Base-by-base conservation (phyloP, 2,113 vertebrate species). In the Petaurus breviceps region DNA sequence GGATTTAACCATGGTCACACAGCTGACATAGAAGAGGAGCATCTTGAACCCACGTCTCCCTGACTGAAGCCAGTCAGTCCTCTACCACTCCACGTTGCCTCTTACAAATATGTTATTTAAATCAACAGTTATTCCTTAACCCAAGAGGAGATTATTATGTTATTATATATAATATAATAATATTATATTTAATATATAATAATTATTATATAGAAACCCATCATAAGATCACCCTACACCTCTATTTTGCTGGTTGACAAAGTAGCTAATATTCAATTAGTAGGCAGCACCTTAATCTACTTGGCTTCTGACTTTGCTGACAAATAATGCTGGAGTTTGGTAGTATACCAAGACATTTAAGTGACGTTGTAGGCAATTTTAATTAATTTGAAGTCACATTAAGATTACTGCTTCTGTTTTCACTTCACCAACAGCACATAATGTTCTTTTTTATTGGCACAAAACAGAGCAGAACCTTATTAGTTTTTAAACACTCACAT, bases 231-330 rank as follows among this genome's bases (percentile, higher is more conserved):
- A 94, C 77, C 57, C 93, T 93, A 77, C 8, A 92, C 89, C n/a
- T 89, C 95, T 95, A 95, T 49, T 95, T 97, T 96, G 92, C 90
- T 96, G 91, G 95, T 96, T 94, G 94, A 94, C 89, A 95, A 98
- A 46, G 26, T 94, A 96, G 55, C 95, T 96, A 96, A 97, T 97
- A 98, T 90, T 98, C 91, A 98, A 98, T 98, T 97, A 98, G 94
- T 54, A 97, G 96, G 90, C 91, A 98, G 97, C 95, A 94, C 97
- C 97, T 98, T 98, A 96, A 98, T 98, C 95, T 97, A 96, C 90
- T 98, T 94, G 95, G 96, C 84, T 96, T 94, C 95, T 97, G 95
- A 97, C 95, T 97, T 51, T 97, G 96, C 96, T 98, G 98, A 98
- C 96, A 98, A 98, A 97, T 97, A 96, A 96, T 51, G 94, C 97